Base-by-base conservation (phyloP, 2,113 vertebrate genomes). In the Piaya cayana region DNA sequence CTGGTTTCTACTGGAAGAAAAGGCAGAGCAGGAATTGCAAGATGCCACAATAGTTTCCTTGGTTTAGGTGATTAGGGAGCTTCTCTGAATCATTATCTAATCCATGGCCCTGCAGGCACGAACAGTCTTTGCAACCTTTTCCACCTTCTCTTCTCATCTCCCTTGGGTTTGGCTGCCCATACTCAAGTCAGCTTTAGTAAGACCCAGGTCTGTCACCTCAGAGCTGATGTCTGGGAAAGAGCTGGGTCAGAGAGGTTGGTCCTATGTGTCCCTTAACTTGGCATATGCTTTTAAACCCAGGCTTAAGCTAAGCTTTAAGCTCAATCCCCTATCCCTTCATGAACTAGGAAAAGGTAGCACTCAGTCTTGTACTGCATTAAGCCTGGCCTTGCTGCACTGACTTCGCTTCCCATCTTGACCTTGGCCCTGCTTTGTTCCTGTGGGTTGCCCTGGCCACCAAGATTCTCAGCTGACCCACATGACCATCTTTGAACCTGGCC, bases 21-120 rank as follows among this genome's bases (percentile, higher is more conserved):
- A 70, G 58, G 4, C 42, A 58, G 17, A 42, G 21, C 60, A 67
- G 36, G 21, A 80, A 20, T 3, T 0, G 0, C 11, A 43, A 23
- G 15, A 16, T 58, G 9, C 26, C 34, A 62, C 15, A 34, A 27
- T 16, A 72, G 7, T 32, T 56, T 75, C 32, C 62, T 63, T 15
- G 20, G 14, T 78, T 49, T 72, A 67, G 43, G 53, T 81, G 32
- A 39, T 3, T 0, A 0, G 14, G 68, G 27, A 84, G 8, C 49
- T 76, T 71, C 42, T n/a, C 43, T 65, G 27, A 59, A 59, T 77
- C 30, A 36, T 53, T 53, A 55, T 45, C 27, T 64, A 14, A 11
- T 80, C 81, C 26, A 26, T 7, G 20, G 15, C 23, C 12, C 53
- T 53, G 8, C 16, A 29, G 45, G 25, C 18, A 68, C 0, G 1